A percentile compares a stretch with the other conserved stretches of the same genome.
phyloP scores from a whole-genome alignment of 2,888 invertebrate genomes.

The Bombylius major region DNA sequence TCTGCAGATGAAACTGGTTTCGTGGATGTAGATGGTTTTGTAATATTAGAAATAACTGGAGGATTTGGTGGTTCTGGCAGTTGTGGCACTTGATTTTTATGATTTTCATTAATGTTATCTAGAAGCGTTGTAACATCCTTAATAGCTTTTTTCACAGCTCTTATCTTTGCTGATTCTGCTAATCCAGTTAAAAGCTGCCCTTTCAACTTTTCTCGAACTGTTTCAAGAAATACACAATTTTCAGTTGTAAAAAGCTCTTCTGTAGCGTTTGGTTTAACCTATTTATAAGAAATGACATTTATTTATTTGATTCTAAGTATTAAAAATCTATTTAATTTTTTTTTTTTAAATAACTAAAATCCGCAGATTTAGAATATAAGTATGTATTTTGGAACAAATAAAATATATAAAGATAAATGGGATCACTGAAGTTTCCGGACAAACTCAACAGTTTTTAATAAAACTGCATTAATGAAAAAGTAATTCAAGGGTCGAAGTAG shows the following conservation, averaged over 20 bases:
- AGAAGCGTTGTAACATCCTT: constrained; percentile 56
- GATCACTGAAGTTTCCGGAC: too few relatives aligned
- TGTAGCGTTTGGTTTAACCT: constrained; percentile 47
- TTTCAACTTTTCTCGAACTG: constrained; percentile 29
- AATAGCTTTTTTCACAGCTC: constrained; percentile 57
- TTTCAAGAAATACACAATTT: constrained; percentile 43
- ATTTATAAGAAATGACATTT: constrained; percentile 12
- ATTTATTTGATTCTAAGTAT: too few relatives aligned
- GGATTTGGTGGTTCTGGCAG: constrained; percentile 18
- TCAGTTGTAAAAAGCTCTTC: constrained; percentile 52
- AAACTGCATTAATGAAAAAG: too few relatives aligned
- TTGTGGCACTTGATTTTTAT: constrained; percentile 31
- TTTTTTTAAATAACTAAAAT: too few relatives aligned
- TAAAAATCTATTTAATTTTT: too few relatives aligned
- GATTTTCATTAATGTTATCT: constrained; percentile 39
- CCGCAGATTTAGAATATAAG: too few relatives aligned
- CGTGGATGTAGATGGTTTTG: background rate
- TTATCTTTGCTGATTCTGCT: constrained; percentile 42
- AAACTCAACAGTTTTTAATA: too few relatives aligned
- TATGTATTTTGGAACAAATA: too few relatives aligned
- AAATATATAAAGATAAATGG: too few relatives aligned
- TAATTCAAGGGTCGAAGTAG: too few relatives aligned
- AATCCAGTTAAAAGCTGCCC: constrained; percentile 57
- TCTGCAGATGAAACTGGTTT: constrained; percentile 27
- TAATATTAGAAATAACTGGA: constrained; percentile 8